Base-by-base conservation (phyloP, 2,797 vertebrate genomes). In the Eremophila alpestris region DNA sequence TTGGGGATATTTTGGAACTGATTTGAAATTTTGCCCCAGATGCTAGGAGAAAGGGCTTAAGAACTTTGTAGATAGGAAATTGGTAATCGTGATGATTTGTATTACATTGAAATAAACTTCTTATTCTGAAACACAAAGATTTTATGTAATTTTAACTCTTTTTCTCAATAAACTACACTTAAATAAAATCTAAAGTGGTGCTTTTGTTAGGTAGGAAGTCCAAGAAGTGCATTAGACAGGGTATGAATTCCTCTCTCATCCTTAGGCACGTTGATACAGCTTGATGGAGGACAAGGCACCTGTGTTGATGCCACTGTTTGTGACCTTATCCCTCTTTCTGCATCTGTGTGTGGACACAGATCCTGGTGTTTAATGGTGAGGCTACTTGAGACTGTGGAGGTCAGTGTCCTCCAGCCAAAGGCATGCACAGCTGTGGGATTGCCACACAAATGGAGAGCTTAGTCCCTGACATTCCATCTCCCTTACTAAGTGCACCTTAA, bases 371-470 rank as follows among this genome's bases (percentile, higher is more conserved):
- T 41, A 40, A 52, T 21, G 10, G 11, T 0, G 0, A 49, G 58
- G 69, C 26, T 78, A 23, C 70, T 27, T 26, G 40, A 64, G 46
- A 21, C 4, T 36, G 36, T 36, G 36, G 36, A 36, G n/a, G 7
- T 60, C 60, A 12, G 34, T 46, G 51, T 81, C 46, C 64, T 80
- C 56, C 58, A 75, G 45, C 56, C 54, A 56, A 56, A 34, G 0
- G 0, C 4, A 2, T 29, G 26, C 24, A 9, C 0, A 0, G 23
- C 59, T 32, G 24, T 45, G 52, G 10, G 46, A 82, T 1, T 80
- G 68, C 59, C 40, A 54, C 52, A 40, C 10, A 48, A 86, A 48
- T 0, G 2, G 34, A 89, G 56, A 70, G 20, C n/a, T 80, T 55
- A 55, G 46, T 68, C 58, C n/a, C 65, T 62, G 67, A 46, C 3